Evolutionary conservation across 2,888 invertebrate species (phyloP).

Genomic region (Yponomeuta sedellus): DNA sequence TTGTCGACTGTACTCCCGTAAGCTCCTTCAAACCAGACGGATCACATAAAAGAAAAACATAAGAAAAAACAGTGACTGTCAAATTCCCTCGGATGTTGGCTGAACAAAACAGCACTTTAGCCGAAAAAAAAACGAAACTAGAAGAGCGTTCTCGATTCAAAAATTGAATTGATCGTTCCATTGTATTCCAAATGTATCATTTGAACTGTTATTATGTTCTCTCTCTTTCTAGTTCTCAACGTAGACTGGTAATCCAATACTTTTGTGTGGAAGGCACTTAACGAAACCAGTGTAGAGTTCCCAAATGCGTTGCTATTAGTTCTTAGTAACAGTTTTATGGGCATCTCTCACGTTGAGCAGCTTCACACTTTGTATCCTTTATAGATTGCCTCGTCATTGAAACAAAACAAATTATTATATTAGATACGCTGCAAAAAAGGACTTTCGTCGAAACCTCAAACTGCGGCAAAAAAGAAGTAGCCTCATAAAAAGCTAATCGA

Average conservation of each 20-base stretch:
- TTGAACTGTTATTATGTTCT: conserved; percentile 75
- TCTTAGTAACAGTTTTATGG: conserved; percentile 29
- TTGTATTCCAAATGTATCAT: conserved; percentile 77
- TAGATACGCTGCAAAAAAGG: conserved; percentile 43
- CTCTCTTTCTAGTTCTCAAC: conserved; percentile 64
- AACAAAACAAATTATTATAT: conserved; percentile 7
- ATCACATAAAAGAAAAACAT: conserved; percentile 47
- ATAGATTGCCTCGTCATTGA: background rate
- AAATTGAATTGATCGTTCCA: conserved; percentile 77
- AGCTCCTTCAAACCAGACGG: conserved; percentile 25
- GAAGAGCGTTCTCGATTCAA: conserved; percentile 76
- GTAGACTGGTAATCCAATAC: conserved; percentile 74
- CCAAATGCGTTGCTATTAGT: conserved; percentile 45
- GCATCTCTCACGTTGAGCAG: background rate
- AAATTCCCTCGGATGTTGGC: conserved; percentile 70
- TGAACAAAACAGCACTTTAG: conserved; percentile 77
- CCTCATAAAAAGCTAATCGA: conserved; percentile 66
- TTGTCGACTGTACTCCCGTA: conserved; percentile 26
- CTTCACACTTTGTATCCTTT: background rate
- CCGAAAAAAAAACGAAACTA: conserved; percentile 57
- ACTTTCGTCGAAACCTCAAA: conserved; percentile 42
- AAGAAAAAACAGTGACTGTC: conserved; percentile 74
- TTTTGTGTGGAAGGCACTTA: conserved; percentile 76
- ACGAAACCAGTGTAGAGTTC: conserved; percentile 41
- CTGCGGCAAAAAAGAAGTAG: conserved; percentile 37